Percentiles rank a stretch among this genome's conserved stretches.
Evolutionary conservation across 2,888 invertebrate genomes (phyloP).

Genomic region (Fragum sueziense): DNA sequence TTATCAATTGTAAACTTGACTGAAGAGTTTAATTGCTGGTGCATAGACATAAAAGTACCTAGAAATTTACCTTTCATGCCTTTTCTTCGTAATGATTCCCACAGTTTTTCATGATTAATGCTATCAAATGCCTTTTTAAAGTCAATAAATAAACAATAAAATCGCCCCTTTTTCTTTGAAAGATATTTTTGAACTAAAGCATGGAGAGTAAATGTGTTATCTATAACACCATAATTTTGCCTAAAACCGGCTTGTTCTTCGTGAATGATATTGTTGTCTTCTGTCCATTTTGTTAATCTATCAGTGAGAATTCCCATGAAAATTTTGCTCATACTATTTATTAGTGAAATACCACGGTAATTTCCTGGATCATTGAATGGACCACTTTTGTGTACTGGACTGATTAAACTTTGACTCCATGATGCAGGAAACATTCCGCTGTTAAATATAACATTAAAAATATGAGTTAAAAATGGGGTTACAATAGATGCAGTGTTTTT

Average conservation of each 20-base stretch:
- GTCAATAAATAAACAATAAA: slow-evolving; percentile 15
- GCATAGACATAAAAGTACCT: background rate
- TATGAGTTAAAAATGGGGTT: too few relatives aligned
- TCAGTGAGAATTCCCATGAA: background rate
- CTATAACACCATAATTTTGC: slow-evolving; percentile 2
- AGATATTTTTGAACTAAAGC: slow-evolving; percentile 15
- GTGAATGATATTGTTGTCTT: slow-evolving; percentile 1
- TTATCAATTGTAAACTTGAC: background rate
- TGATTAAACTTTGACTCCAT: slow-evolving; percentile 2
- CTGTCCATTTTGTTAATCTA: background rate
- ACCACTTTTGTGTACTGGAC: background rate
- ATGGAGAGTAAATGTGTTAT: slow-evolving; percentile 16
- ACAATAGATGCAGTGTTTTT: background rate
- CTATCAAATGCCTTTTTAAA: slow-evolving; percentile 18
- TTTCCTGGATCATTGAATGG: slow-evolving; percentile 17
- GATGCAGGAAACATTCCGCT: background rate
- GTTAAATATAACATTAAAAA: background rate
- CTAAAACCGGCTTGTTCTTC: slow-evolving; percentile 17
- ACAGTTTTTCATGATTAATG: background rate
- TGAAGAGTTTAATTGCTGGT: background rate
- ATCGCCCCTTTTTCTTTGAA: background rate
- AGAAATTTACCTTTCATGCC: slow-evolving; percentile 13
- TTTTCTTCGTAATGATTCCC: slow-evolving; percentile 2
- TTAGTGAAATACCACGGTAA: slow-evolving; percentile 37
- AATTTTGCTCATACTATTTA: slow-evolving; percentile 30